phyloP scores from a whole-genome alignment of 2,888 invertebrate genomes.

The Drosophila meridionalis region DNA sequence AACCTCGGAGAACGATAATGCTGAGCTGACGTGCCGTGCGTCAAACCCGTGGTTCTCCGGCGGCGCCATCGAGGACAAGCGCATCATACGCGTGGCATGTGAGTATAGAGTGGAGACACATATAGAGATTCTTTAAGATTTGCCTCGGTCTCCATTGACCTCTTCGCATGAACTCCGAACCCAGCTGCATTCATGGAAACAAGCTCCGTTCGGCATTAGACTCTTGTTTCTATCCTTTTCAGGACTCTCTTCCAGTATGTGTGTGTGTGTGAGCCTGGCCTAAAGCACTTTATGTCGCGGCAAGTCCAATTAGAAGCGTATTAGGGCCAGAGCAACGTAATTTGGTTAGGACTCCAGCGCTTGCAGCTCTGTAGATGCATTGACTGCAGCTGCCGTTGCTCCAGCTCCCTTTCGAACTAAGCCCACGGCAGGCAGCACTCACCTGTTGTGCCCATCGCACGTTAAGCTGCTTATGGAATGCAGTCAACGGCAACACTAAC shows the following conservation, averaged over 20 bases:
- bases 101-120: slow-evolving; percentile 86
- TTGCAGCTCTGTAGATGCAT: slow-evolving; percentile 14
- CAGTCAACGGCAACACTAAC: slow-evolving; percentile 46
- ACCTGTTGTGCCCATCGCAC: slow-evolving; percentile 26
- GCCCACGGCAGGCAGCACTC: slow-evolving; percentile 21
- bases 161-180: slow-evolving; percentile 27
- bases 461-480: slow-evolving; percentile 74
- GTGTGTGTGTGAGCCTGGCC: slow-evolving; percentile 6
- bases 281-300: slow-evolving; percentile 45
- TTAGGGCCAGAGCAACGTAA: slow-evolving; percentile 65
- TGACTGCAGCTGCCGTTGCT: not conserved
- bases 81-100: slow-evolving; percentile 93
- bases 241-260: slow-evolving; percentile 23
- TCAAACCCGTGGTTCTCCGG: slow-evolving; percentile 95
- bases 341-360: slow-evolving; percentile 59
- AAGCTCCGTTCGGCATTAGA: slow-evolving; percentile 17
- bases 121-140: not conserved
- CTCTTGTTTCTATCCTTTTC: slow-evolving; percentile 42
- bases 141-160: not conserved
- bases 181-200: slow-evolving; percentile 54
- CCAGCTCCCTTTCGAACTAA: not conserved
- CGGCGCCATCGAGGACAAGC: slow-evolving; percentile 91
- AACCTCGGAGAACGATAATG: slow-evolving; percentile 92
- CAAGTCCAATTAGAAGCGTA: slow-evolving; percentile 75
- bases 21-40: slow-evolving; percentile 92